Conservation (phyloP, 2,888 invertebrate genomes). For the Tipula unca region DNA sequence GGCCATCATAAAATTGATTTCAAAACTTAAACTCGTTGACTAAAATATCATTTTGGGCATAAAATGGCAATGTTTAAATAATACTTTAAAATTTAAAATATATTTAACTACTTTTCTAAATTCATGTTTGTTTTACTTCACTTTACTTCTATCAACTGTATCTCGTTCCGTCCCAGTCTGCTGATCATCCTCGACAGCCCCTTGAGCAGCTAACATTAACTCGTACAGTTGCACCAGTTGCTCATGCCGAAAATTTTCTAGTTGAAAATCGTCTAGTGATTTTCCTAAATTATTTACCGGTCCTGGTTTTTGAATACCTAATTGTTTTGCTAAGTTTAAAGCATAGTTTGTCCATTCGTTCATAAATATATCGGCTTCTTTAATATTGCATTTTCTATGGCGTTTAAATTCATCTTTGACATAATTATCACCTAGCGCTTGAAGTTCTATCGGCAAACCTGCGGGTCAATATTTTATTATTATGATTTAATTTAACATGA, state of each 20-base stretch:
- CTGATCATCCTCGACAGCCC: slow-evolving; percentile 32
- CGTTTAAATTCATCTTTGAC: slow-evolving; percentile 76
- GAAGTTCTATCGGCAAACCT: slow-evolving; percentile 60
- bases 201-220: slow-evolving; percentile 61
- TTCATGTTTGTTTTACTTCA: not conserved
- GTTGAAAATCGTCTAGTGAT: slow-evolving; percentile 49
- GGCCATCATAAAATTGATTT: too few species aligned
- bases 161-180: not conserved
- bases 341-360: slow-evolving; percentile 85
- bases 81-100: not conserved
- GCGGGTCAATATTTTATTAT: not conserved
- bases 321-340: slow-evolving; percentile 61
- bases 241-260: slow-evolving; percentile 69
- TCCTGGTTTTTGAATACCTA: slow-evolving; percentile 55
- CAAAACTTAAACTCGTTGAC: too few species aligned
- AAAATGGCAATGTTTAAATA: too few species aligned
- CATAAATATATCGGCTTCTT: slow-evolving; percentile 68
- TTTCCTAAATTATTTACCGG: slow-evolving; percentile 50
- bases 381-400: slow-evolving; percentile 63
- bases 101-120: too few species aligned
- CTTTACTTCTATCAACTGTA: not conserved
- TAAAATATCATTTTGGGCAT: too few species aligned
- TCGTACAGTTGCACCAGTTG: slow-evolving; percentile 81
- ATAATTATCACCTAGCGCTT: slow-evolving; percentile 65
- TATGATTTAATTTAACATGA: not conserved